These are phyloP conservation scores for Phalacrocorax brasilianus DNA, from an alignment of 2,113 vertebrate genomes.

Conservation along the genomic window DNA sequence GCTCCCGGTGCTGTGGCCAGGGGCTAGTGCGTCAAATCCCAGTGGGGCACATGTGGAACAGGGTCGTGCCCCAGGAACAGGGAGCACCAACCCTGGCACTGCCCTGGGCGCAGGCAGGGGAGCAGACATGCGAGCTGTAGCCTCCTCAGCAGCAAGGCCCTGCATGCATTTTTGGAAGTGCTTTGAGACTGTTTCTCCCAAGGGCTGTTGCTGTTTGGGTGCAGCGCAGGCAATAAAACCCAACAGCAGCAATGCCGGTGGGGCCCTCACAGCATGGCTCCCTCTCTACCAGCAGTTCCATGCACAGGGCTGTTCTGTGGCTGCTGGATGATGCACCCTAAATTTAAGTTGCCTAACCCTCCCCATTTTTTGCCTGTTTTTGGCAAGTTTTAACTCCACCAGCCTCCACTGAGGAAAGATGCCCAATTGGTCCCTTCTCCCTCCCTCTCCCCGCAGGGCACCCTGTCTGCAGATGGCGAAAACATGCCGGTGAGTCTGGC, in stretches of 20 bases:
- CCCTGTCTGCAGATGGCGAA: neutral
- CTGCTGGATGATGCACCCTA: neutral
- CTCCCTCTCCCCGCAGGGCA: neutral
- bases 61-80: rapidly evolving
- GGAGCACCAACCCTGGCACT: rapidly evolving
- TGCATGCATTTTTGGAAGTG: neutral
- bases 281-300: neutral
- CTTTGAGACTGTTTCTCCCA: neutral
- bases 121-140: rapidly evolving
- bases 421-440: rapidly evolving
- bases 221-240: neutral
- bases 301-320: neutral
- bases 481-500: rapidly evolving
- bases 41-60: rapidly evolving
- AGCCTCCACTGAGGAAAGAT: neutral
- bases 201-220: neutral
- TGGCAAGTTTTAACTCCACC: neutral
- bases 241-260: neutral
- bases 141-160: neutral
- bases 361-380: neutral
- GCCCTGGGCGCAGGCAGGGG: neutral
- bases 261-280: neutral
- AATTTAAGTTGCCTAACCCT: neutral
- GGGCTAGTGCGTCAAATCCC: neutral
- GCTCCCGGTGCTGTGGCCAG: neutral